Conservation (phyloP, 1,140 invertebrate genomes). For the Trichogramma pretiosum region DNA sequence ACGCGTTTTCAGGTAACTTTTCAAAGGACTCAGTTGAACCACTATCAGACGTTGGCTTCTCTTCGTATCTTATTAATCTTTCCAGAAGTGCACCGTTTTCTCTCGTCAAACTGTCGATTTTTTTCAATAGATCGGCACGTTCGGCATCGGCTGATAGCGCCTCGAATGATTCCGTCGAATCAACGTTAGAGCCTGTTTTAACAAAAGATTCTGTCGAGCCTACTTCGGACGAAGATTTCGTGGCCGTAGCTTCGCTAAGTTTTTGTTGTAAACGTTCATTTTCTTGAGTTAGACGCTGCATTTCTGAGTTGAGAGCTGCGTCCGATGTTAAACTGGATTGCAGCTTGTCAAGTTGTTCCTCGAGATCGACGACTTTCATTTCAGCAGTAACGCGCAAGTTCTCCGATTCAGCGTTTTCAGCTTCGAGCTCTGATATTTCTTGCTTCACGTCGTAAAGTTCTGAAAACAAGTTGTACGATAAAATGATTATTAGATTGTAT, state of each 20-base stretch:
- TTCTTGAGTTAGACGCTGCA: constrained; percentile 42
- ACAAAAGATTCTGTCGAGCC: constrained; percentile 35
- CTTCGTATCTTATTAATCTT: constrained; percentile 48
- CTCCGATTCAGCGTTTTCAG: constrained; percentile 53
- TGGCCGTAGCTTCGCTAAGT: constrained; percentile 47
- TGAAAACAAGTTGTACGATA: constrained; percentile 44
- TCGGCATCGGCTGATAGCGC: constrained; percentile 27
- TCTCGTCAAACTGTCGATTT: constrained; percentile 53
- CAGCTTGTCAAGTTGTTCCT: constrained; percentile 55
- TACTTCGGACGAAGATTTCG: constrained; percentile 37
- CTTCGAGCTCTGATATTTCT: constrained; percentile 51
- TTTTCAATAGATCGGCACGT: constrained; percentile 53
- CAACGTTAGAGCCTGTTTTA: constrained; percentile 27
- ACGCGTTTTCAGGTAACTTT: constrained; percentile 37
- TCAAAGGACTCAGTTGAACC: constrained; percentile 44
- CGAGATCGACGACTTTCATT: constrained; percentile 61
- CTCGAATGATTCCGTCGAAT: constrained; percentile 33
- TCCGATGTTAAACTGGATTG: constrained; percentile 22
- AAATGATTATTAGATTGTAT: too few species aligned
- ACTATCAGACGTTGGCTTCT: constrained; percentile 48
- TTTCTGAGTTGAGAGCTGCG: constrained; percentile 44
- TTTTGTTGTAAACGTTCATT: constrained; percentile 46
- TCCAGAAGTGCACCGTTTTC: constrained; percentile 51
- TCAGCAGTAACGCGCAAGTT: constrained; percentile 57
- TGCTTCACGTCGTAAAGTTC: constrained; percentile 50